phyloP scores from a whole-genome alignment of 2,113 vertebrate genomes.

The Cariama cristata region DNA sequence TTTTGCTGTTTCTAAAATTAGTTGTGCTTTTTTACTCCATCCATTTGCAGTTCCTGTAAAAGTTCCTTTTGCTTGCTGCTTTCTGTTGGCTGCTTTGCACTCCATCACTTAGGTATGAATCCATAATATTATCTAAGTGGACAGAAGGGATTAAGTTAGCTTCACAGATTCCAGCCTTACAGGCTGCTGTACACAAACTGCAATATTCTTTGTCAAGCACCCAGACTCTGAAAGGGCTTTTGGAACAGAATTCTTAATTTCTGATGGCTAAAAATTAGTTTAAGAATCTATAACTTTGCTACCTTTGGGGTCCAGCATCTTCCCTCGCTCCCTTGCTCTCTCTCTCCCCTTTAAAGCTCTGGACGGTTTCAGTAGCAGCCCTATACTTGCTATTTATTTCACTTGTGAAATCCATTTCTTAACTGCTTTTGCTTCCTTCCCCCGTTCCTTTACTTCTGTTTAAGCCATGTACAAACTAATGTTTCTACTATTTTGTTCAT shows the following conservation, averaged over 20 bases:
- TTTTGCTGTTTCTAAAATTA: conserved; percentile 21
- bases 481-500: background rate
- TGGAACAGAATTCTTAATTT: background rate
- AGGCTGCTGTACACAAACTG: background rate
- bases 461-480: background rate
- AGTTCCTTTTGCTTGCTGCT: background rate
- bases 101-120: background rate
- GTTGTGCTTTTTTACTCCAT: background rate
- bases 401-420: background rate
- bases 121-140: background rate
- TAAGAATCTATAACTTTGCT: background rate
- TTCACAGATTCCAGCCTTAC: background rate
- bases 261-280: background rate
- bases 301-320: background rate
- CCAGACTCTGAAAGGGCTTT: background rate
- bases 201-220: background rate
- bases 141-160: background rate
- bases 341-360: background rate
- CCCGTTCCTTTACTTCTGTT: background rate
- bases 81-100: background rate
- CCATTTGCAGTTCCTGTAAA: background rate
- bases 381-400: background rate
- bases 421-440: background rate
- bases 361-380: background rate
- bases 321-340: background rate